Conservation (phyloP, 1,140 invertebrate species). For the Sinella curviseta region DNA sequence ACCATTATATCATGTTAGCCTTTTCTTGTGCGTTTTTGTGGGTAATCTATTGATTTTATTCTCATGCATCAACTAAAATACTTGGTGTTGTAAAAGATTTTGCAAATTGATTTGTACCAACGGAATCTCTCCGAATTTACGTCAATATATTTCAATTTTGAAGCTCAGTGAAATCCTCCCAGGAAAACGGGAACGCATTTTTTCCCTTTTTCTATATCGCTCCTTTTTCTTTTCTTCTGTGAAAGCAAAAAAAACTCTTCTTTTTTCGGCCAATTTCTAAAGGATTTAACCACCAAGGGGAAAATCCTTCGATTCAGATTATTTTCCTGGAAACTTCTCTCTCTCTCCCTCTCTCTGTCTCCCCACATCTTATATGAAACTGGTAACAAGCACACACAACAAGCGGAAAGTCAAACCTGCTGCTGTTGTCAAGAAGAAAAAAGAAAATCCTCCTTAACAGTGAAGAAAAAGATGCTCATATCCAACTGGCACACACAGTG, state of each 20-base stretch:
- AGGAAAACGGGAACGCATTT: neutral
- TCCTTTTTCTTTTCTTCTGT: no score
- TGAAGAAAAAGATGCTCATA: neutral
- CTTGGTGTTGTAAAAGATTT: neutral
- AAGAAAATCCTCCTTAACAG: neutral
- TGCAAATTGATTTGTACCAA: constrained; percentile 7
- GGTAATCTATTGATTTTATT: constrained; percentile 6
- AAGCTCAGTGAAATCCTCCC: constrained; percentile 19
- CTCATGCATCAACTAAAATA: neutral
- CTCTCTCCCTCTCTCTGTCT: no score
- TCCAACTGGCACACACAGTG: constrained; percentile 10
- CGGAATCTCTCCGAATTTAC: constrained; percentile 3
- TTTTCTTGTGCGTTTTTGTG: neutral
- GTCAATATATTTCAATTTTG: constrained; percentile 18
- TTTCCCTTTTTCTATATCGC: neutral
- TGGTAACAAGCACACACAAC: constrained; percentile 9
- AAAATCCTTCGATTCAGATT: constrained; percentile 6
- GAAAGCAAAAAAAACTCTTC: no score
- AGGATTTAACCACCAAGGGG: constrained; percentile 3
- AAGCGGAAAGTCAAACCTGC: constrained; percentile 3
- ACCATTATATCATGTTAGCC: no score
- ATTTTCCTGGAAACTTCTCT: neutral
- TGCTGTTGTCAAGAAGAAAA: constrained; percentile 5
- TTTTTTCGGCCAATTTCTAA: constrained; percentile 3
- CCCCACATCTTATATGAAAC: neutral